Evolutionary conservation across 2,797 vertebrate species (phyloP), one percentile per base, ranked within the genome.

Genomic region (Eurystomus glaucurus): DNA sequence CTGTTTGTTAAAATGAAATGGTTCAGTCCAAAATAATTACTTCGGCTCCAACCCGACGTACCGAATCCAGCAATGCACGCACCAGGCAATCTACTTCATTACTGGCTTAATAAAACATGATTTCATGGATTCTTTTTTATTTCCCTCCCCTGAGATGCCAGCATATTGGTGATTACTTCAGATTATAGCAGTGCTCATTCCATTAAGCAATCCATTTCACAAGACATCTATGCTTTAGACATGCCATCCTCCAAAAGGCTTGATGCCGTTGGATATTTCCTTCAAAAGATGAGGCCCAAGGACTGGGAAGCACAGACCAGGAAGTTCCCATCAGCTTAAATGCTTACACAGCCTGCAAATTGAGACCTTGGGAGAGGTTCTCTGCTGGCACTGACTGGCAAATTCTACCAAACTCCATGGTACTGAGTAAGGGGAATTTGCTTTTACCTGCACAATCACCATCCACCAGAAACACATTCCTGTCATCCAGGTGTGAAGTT

Each of bases 51-150:
- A 88, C 31, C 35, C 60, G 68, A 9, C 2, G 17, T 86, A 71
- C 70, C 62, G n/a, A 52, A 68, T 52, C 54, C 33, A 11, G 62
- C 0, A 0, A 64, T 43, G 65, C 55, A 93, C 43, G n/a, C 81
- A 80, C 78, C 93, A 79, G 33, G 91, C 93, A 92, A 91, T 88
- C 81, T 33, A 60, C 85, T 86, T 96, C 35, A 7, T 88, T 77
- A 82, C 65, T 62, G 52, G 35, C 89, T 71, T 91, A 61, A 90
- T 85, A 88, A 91, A 71, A 97, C 50, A 72, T 86, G 4, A 86
- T 90, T 96, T 88, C 65, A 76, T 5, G 5, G 61, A 31, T 51
- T 77, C 55, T 55, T 70, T 93, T 91, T 74, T 51, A 39, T 4
- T 11, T 5, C 55, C 55, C 22, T 85, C 88, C 79, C 75, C 71